A percentile compares a stretch with the other conserved stretches of the same genome.
phyloP scores from a whole-genome alignment of 2,797 vertebrate species.

The Falco cherrug region DNA sequence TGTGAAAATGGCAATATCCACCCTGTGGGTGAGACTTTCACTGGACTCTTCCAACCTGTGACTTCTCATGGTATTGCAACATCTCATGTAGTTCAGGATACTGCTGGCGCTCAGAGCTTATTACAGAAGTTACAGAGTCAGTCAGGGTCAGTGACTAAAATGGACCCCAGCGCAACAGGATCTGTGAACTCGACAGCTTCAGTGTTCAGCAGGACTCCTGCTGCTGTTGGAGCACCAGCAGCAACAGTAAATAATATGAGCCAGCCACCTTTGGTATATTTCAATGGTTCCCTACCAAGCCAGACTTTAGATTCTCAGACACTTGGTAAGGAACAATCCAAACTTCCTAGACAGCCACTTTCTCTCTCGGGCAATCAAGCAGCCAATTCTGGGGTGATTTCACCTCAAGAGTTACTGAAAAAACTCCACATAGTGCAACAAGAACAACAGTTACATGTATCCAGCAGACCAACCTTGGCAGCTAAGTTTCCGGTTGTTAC shows the following conservation, averaged over 20 bases:
- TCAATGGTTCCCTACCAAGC: conserved; percentile 63
- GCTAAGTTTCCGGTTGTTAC: conserved; percentile 86
- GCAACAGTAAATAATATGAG: conserved; percentile 15
- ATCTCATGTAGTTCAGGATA: conserved; percentile 18
- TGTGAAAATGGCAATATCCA: conserved; percentile 77
- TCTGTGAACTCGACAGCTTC: not conserved
- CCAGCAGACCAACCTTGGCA: conserved; percentile 80
- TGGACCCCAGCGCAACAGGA: not conserved
- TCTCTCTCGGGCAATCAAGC: conserved; percentile 58
- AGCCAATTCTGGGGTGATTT: conserved; percentile 77
- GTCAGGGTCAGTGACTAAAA: not conserved
- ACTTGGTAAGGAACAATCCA: conserved; percentile 55
- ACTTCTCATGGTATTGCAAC: not conserved
- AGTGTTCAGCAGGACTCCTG: conserved; percentile 21
- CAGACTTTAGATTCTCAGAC: conserved; percentile 51
- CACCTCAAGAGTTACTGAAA: conserved; percentile 88
- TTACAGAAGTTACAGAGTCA: conserved; percentile 67
- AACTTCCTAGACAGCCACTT: conserved; percentile 40
- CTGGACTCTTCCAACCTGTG: conserved; percentile 77
- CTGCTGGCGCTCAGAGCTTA: conserved; percentile 59
- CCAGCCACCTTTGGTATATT: conserved; percentile 75
- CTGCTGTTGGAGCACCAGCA: not conserved
- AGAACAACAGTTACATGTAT: conserved; percentile 80
- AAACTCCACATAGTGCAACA: conserved; percentile 90
- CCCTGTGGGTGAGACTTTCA: conserved; percentile 64